Evolutionary conservation across 2,797 vertebrate species (phyloP), one percentile per base, ranked within the genome.

Genomic region (Aphelocoma californica): DNA sequence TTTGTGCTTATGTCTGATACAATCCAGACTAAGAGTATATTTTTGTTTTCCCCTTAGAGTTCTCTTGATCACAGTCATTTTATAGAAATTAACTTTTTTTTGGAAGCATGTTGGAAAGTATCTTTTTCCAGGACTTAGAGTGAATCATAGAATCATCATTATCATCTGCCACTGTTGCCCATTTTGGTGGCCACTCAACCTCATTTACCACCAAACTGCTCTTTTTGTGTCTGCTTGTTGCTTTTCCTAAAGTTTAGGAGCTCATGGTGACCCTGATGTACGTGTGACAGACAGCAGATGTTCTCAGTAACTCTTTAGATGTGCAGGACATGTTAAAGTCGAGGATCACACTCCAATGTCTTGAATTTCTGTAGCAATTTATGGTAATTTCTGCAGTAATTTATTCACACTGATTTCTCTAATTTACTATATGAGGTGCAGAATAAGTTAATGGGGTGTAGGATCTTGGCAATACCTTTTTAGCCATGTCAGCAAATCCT

Each of bases 401-500:
- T 82, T 38, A 6, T 57, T 81, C 66, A 67, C 36, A 20, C 4
- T 5, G 25, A 47, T 50, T 73, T 77, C 36, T 73, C 34, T 56
- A 40, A 86, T n/a, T 54, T 34, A 64, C 24, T 54, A 15, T 66
- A 36, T 0, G 12, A 85, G 21, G 26, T 86, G 40, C 40, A 70
- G 70, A 81, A 26, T 31, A 64, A 83, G 44, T 38, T 44, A 62
- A 34, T 64, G 0, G 0, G n/a, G 18, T 38, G 51, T 48, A 74
- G n/a, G 32, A 32, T 54, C 47, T 91, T 91, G 73, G 69, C 77
- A 62, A 32, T 42, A 34, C 12, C n/a, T 84, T 94, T 88, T 75
- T 25, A 81, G 47, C 47, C 3, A 2, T 13, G 25, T 84, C 88
- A 81, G 80, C 73, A 92, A 93, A 88, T 64, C 20, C 57, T 60